phyloP scores from a whole-genome alignment of 2,113 vertebrate genomes.

The Ammodytes marinus region DNA sequence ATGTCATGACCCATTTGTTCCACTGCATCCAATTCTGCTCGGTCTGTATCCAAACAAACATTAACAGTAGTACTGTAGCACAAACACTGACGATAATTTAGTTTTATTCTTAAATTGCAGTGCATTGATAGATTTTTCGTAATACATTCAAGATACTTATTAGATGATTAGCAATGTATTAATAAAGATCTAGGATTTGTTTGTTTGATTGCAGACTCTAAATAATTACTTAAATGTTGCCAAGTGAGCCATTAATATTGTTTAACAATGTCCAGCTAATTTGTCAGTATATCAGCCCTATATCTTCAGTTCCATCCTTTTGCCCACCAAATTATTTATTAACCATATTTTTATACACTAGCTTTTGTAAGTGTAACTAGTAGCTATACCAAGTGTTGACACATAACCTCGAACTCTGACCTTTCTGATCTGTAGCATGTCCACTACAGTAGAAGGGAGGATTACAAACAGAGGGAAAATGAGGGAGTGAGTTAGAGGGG shows the following conservation, averaged over 20 bases:
- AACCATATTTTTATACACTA: slow-evolving; percentile 5
- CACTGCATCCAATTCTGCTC: slow-evolving; percentile 44
- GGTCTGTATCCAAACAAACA: slow-evolving; percentile 43
- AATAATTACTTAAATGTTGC: background rate
- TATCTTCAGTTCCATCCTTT: background rate
- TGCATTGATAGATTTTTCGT: background rate
- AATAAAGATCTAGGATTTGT: background rate
- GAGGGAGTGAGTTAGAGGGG: slow-evolving; percentile 16
- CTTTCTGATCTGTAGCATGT: slow-evolving; percentile 52
- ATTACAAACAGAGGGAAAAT: slow-evolving; percentile 63
- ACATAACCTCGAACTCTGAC: slow-evolving; percentile 36
- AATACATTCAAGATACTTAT: background rate
- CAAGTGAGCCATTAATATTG: background rate
- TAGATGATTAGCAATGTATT: background rate
- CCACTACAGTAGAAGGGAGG: slow-evolving; percentile 27
- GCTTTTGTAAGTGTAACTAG: slow-evolving; percentile 3
- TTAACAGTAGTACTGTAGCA: slow-evolving; percentile 21
- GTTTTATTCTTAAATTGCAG: background rate
- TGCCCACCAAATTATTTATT: background rate
- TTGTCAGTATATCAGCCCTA: background rate
- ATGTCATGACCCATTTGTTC: slow-evolving; percentile 79
- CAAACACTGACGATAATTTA: background rate
- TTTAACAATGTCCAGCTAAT: background rate
- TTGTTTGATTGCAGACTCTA: background rate
- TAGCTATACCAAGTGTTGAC: slow-evolving; percentile 20